Evolutionary conservation across 2,888 invertebrate species (phyloP), one percentile per base, ranked within the genome.

Genomic region (Vesta saturnalis): DNA sequence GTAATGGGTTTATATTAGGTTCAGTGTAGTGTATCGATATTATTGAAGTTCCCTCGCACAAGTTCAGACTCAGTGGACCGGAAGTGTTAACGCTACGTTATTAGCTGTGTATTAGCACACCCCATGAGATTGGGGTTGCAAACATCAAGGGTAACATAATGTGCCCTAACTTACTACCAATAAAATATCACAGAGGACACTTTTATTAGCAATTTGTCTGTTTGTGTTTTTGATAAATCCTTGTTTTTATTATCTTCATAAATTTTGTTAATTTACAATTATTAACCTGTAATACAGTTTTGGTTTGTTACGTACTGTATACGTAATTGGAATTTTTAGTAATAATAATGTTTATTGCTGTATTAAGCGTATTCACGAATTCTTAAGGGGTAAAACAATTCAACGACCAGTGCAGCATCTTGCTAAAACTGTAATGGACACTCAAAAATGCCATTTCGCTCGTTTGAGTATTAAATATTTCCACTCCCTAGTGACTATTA

Each of bases 61-160:
- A 62, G 58, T 68, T 68, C 76, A 76, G 76, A 79, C 73, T 75
- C 81, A 80, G 76, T 82, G 82, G 81, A 83, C 83, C 84, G 84
- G 84, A 84, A 83, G 84, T 83, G 83, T 84, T 83, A 83, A 84
- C 83, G 82, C 79, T 79, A 81, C 81, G 81, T 84, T 84, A 84
- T 84, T 84, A 84, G 84, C 82, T 83, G 81, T 83, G 80, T 82
- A 83, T 82, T 83, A 83, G 80, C 78, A 77, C 82, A 80, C 82
- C 83, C 82, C 80, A 78, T 68, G 80, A 79, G 78, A 79, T 77
- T 78, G 78, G 79, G 77, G 76, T 79, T 75, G 79, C 68, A 69
- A 71, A 71, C 68, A 68, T 65, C 73, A 73, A 76, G 78, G 72
- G 77, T 74, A 75, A 78, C 68, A 64, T 71, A 65, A 66, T 64